Base-by-base conservation (phyloP, 2,888 invertebrate species). In the Actias luna region DNA sequence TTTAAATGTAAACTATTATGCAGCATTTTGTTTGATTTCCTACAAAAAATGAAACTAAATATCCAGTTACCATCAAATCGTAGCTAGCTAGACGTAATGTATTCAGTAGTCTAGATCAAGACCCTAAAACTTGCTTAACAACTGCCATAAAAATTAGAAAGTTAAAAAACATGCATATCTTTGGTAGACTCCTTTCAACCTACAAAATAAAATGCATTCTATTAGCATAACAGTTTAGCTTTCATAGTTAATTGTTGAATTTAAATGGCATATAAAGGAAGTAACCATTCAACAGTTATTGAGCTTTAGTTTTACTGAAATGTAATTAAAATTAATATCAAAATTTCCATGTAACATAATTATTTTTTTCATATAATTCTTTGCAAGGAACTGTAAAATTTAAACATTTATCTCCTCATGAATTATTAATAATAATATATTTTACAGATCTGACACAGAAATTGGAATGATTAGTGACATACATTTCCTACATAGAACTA, bases 141-240 rank as follows among this genome's bases (percentile, higher is more conserved):
- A 80, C 82, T 83, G 83, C 73, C 76, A 85, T 85, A 85, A 85
- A 84, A 89, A 86, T 90, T 92, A 90, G 90, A 92, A 92, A 91
- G 90, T 90, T 79, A 78, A 78, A 78, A 85, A 84, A 85, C 83
- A 82, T 86, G 86, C 84, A 88, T 74, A 78, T 86, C 78, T 84
- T 87, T 78, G 85, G 82, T 81, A 84, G 83, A 85, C 87, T 85
- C 82, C 85, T 89, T 86, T 84, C 84, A 87, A 91, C 88, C 91
- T 85, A 89, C 86, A 82, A 85, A 89, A 84, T 78, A 86, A 86
- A 89, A 86, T 91, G 89, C 88, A 90, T 89, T 89, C 86, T 87
- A 90, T 89, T 89, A 87, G 82, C 87, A 87, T 87, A 86, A 87
- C 87, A 84, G 77, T 87, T 84, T 83, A 83, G 83, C 85, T 89